Evolutionary conservation across 2,888 invertebrate genomes (phyloP), one percentile per base, ranked within the genome.

Genomic region (Nemotelus nigrinus): DNA sequence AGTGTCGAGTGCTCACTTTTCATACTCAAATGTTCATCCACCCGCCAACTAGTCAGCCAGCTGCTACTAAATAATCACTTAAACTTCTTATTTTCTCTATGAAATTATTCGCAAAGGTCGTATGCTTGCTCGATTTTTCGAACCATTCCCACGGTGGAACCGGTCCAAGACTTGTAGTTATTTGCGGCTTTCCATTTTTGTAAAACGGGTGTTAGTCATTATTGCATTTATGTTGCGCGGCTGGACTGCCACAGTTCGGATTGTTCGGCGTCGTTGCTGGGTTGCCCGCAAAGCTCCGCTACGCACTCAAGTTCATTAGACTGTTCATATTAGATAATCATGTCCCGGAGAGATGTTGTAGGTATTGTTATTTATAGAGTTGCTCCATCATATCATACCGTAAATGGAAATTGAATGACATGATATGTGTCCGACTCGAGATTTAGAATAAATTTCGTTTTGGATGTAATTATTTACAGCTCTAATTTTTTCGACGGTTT

Each of bases 181-280:
- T 47, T 47, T 65, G 65, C 65, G 65, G 41, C 65, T 65, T 65
- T 65, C 65, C 47, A 47, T 65, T 65, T 65, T 65, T 45, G 65
- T n/a, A 65, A 65, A 65, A 65, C 65, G 65, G 65, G 65, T 65
- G 65, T 65, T 65, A 65, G 65, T 65, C 65, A 47, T 65, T 65
- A 65, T 65, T 47, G 65, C 65, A 47, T 45, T 65, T 65, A 65
- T 65, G 65, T 45, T 65, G 2, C 47, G 65, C 65, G 65, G 25
- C 65, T 65, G 65, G 65, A 65, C 45, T 65, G 44, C 65, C 47
- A 4, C 25, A 25, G 6, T 41, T 65, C 47, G 2, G 65, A 44
- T 65, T 47, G 65, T 47, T 47, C 65, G 45, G n/a, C 44, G 47
- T 10, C 45, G 25, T 25, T 25, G 25, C 25, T 25, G 25, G 0